A percentile compares a stretch with the other conserved stretches of the same genome.
phyloP scores from a whole-genome alignment of 2,888 invertebrate species.

The Amblyjoppa fuscipennis region DNA sequence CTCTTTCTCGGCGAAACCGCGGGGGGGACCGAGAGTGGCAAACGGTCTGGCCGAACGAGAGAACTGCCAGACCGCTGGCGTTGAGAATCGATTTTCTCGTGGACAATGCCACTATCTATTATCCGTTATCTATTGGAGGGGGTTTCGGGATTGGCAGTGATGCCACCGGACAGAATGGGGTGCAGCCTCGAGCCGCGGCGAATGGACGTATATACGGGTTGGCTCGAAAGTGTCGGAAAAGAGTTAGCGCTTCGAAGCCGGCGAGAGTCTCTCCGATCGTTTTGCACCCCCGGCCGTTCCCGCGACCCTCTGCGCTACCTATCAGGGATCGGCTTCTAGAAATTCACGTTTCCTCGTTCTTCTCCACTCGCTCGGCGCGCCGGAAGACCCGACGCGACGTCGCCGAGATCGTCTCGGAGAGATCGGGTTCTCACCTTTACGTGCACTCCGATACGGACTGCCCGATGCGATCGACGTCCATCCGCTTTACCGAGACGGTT shows the following conservation, averaged over 20 bases:
- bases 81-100: constrained; percentile 69
- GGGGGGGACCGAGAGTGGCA: background rate
- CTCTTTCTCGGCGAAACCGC: constrained; percentile 18
- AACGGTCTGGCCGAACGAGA: constrained; percentile 43
- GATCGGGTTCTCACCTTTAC: background rate
- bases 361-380: background rate
- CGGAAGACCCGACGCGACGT: background rate
- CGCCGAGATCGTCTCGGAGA: background rate
- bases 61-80: constrained; percentile 52
- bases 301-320: background rate
- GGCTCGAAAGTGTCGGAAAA: constrained; percentile 44
- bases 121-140: constrained; percentile 70
- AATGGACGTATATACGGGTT: background rate
- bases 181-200: background rate
- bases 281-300: constrained; percentile 23
- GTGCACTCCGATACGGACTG: background rate
- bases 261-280: constrained; percentile 38
- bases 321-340: constrained; percentile 9
- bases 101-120: constrained; percentile 73
- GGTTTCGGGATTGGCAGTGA: constrained; percentile 62
- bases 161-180: constrained; percentile 49
- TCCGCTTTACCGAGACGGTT: background rate
- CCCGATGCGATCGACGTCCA: background rate
- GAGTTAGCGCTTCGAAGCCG: constrained; percentile 26
- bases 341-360: background rate